These are phyloP conservation scores for Ladona fulva DNA, from an alignment of 1,140 invertebrate genomes.

Conservation along the genomic window DNA sequence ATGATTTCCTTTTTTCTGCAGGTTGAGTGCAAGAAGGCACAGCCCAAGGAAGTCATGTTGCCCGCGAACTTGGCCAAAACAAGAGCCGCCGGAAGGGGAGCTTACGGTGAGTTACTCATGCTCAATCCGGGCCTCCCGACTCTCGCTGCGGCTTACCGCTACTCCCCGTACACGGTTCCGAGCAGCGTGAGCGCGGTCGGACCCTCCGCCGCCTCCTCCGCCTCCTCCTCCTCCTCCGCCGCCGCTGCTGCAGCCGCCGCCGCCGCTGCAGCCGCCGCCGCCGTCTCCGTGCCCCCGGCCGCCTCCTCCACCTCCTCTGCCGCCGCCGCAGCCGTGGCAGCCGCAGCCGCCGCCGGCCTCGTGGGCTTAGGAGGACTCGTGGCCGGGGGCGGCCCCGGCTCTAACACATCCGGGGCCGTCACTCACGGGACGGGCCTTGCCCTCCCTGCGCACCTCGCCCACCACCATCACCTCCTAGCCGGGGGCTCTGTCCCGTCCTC, in stretches of 20 bases:
- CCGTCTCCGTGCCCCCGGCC: slow-evolving; percentile 14
- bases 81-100: slow-evolving; percentile 78
- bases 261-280: background rate
- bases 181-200: slow-evolving; percentile 18
- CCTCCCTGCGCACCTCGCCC: background rate
- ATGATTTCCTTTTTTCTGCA: slow-evolving; percentile 42
- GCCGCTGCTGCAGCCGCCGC: background rate
- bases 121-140: slow-evolving; percentile 47
- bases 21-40: slow-evolving; percentile 99
- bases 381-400: background rate
- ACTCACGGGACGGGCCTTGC: background rate
- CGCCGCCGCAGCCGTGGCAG: slow-evolving; percentile 15
- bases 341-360: slow-evolving; percentile 18
- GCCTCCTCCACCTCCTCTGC: slow-evolving; percentile 19
- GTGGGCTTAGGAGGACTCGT: background rate
- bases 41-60: slow-evolving; percentile 99
- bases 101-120: slow-evolving; percentile 93
- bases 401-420: background rate
- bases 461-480: background rate
- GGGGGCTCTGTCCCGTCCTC: background rate
- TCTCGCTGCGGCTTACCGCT: slow-evolving; percentile 39
- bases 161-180: slow-evolving; percentile 48
- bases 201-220: slow-evolving; percentile 20
- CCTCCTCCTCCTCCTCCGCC: slow-evolving; percentile 30
- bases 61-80: slow-evolving; percentile 89